Evolutionary conservation across 2,797 vertebrate species (phyloP).

Genomic region (Chloroceryle amazona): DNA sequence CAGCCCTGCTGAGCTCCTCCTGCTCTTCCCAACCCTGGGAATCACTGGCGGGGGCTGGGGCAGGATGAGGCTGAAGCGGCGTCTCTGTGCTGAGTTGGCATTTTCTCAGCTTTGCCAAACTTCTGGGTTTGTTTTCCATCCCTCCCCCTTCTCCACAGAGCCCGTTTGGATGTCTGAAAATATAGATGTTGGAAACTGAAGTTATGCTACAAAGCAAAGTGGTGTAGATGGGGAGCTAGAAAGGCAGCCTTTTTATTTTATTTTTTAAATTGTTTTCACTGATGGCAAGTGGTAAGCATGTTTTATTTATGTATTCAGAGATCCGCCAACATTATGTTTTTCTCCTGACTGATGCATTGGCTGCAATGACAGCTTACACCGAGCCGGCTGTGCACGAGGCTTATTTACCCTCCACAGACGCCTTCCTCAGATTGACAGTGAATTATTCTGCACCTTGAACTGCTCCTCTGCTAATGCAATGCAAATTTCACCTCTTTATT

Average conservation of each 20-base stretch:
- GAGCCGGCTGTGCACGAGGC: background rate
- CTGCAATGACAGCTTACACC: slow-evolving; percentile 46
- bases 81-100: background rate
- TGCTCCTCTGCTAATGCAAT: background rate
- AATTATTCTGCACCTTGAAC: slow-evolving; percentile 41
- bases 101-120: background rate
- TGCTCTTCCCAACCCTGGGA: background rate
- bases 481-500: slow-evolving; percentile 27
- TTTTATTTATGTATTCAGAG: slow-evolving; percentile 74
- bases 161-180: background rate
- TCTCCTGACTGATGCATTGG: slow-evolving; percentile 55
- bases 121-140: background rate
- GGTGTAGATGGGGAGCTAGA: background rate
- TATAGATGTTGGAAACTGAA: background rate
- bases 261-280: background rate
- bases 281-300: slow-evolving; percentile 64
- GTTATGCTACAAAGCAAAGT: background rate
- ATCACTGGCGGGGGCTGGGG: fast-evolving
- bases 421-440: background rate
- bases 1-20: background rate
- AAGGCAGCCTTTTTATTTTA: background rate
- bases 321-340: slow-evolving; percentile 11
- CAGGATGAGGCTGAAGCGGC: fast-evolving
- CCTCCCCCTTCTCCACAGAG: background rate
- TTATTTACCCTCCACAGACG: slow-evolving; percentile 34